Evolutionary conservation across 1,140 invertebrate species (phyloP), one percentile per base, ranked within the genome.

Genomic region (Chionoecetes opilio): DNA sequence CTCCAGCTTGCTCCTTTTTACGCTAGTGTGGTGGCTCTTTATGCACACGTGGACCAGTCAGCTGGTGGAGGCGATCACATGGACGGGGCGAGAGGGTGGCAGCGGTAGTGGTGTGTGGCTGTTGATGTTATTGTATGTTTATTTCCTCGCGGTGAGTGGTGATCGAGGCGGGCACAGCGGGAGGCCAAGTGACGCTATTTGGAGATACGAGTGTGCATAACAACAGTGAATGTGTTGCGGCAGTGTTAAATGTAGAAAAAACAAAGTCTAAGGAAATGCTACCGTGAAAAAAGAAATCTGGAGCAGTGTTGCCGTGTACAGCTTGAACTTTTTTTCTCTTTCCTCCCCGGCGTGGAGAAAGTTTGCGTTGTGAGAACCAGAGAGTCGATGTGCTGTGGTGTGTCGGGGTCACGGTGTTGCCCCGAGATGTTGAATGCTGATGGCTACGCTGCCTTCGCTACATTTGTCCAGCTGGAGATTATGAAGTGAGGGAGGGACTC

Each of bases 331-430:
- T 94, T 89, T 94, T n/a, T 93, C 88, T 94, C 90, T 94, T 35
- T 82, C 75, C 32, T 26, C 75, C 34, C 63, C 29, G 34, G 93
- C 41, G 86, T 94, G 93, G 93, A 94, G 93, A 94, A 94, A 94
- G 93, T 94, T 94, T 94, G 93, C 93, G 63, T 94, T 94, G 93
- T 94, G 93, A 90, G 93, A 94, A 94, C 87, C 41, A 75, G 82
- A 86, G 87, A 89, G 41, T 75, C 41, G 86, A 32, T 85, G 90
- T 92, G 29, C 32, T 85, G 90, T 92, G 37, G 75, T 92, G 91
- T 32, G 82, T 34, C 29, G 75, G 82, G 93, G 93, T 94, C 93
- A 91, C 82, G 93, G 88, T 82, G 38, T 75, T 75, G 75, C 86
- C 85, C 41, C 14, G 87, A 34, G 63, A 82, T 82, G 82, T 90